These are phyloP conservation scores for Bellardia pandia DNA, from an alignment of 2,888 invertebrate genomes.

Conservation along the genomic window DNA sequence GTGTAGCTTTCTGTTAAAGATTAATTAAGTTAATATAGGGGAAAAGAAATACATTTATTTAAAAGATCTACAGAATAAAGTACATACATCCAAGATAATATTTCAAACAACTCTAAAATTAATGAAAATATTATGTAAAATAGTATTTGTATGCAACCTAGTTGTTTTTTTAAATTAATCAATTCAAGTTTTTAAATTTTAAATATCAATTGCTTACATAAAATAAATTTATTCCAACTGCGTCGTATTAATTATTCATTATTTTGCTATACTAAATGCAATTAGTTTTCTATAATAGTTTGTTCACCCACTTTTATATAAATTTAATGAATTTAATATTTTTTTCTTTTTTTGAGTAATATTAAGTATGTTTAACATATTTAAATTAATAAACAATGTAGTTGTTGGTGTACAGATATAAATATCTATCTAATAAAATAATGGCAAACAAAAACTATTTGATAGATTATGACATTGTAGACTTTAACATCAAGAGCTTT, in stretches of 20 bases:
- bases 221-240: neutral
- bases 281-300: neutral
- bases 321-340: neutral
- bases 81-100: no score
- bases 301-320: neutral
- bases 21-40: neutral
- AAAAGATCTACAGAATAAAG: no score
- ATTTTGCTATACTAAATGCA: neutral
- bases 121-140: no score
- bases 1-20: neutral
- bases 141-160: no score
- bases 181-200: neutral
- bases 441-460: neutral
- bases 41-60: neutral
- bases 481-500: neutral
- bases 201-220: neutral
- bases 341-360: neutral
- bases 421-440: conserved; percentile 15
- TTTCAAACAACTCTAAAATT: no score
- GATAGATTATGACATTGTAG: neutral
- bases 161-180: neutral
- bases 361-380: neutral
- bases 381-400: conserved; percentile 14
- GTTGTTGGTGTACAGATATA: neutral
- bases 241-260: neutral